Conservation (phyloP, 2,113 vertebrate species). For the Passer domesticus region DNA sequence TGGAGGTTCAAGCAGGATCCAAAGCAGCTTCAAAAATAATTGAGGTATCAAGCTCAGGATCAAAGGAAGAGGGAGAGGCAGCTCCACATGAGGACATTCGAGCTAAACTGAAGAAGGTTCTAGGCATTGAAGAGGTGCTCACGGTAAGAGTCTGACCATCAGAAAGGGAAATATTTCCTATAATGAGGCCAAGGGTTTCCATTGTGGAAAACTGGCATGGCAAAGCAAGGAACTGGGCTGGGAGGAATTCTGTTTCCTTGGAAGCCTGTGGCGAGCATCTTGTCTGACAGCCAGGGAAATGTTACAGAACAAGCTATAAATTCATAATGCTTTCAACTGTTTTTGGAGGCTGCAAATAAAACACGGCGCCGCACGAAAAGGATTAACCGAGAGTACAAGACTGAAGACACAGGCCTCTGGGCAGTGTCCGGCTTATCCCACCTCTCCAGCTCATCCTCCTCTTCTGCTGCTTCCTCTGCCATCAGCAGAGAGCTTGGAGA, state of each 20-base stretch:
- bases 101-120: conserved; percentile 76
- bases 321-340: background rate
- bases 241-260: background rate
- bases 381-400: background rate
- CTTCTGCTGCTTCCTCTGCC: background rate
- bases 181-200: background rate
- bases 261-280: background rate
- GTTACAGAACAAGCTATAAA: background rate
- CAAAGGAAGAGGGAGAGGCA: conserved; percentile 19
- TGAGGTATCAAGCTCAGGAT: conserved; percentile 52
- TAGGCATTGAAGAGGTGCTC: conserved; percentile 42
- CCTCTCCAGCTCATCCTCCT: conserved; percentile 2
- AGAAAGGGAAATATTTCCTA: background rate
- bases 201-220: background rate
- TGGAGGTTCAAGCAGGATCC: conserved; percentile 80
- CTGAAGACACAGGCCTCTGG: background rate
- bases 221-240: background rate
- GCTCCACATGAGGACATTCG: conserved; percentile 11
- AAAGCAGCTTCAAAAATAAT: conserved; percentile 77
- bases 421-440: background rate
- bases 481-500: background rate
- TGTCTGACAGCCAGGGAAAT: background rate
- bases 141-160: conserved; percentile 22
- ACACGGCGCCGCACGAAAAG: conserved; percentile 7
- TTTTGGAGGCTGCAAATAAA: conserved; percentile 40